These are phyloP conservation scores for Escarpia spicata DNA, from an alignment of 2,888 invertebrate genomes.

Conservation along the genomic window DNA sequence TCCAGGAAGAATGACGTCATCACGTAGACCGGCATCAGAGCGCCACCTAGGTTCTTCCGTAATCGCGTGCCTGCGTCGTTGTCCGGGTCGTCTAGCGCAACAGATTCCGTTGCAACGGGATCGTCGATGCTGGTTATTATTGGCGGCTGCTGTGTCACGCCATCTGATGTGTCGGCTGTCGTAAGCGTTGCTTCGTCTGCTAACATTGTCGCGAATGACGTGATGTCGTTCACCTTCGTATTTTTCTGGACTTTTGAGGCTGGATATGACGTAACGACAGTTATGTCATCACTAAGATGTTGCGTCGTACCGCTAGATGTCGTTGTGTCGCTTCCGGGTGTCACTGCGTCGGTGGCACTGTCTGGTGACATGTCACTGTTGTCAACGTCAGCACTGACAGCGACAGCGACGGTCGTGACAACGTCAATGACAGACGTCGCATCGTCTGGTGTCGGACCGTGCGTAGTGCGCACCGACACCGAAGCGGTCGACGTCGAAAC, in stretches of 20 bases:
- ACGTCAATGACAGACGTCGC: not conserved
- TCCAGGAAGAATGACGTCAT: conserved; percentile 14
- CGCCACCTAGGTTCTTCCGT: not conserved
- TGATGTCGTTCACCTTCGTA: not conserved
- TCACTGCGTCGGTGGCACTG: not conserved
- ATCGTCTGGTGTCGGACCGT: not conserved
- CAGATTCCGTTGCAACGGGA: not conserved
- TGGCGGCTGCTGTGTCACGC: not conserved
- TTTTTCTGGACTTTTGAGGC: not conserved
- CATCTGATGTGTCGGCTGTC: not conserved
- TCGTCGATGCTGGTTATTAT: not conserved
- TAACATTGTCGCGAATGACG: not conserved
- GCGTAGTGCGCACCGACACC: not conserved
- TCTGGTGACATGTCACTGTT: not conserved
- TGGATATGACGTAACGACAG: not conserved
- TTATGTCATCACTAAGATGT: not conserved
- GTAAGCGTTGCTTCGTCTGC: conserved; percentile 11
- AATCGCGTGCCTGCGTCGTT: not conserved
- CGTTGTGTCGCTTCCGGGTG: not conserved
- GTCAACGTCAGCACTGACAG: not conserved
- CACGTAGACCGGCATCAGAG: conserved; percentile 19
- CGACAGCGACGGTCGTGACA: not conserved
- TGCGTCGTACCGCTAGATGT: not conserved
- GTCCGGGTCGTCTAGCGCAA: not conserved
- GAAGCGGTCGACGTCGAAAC: not conserved